A percentile compares a stretch with the other conserved stretches of the same genome.
Evolutionary conservation across 1,140 invertebrate genomes (phyloP).

Genomic region (Drosophila sucinea): DNA sequence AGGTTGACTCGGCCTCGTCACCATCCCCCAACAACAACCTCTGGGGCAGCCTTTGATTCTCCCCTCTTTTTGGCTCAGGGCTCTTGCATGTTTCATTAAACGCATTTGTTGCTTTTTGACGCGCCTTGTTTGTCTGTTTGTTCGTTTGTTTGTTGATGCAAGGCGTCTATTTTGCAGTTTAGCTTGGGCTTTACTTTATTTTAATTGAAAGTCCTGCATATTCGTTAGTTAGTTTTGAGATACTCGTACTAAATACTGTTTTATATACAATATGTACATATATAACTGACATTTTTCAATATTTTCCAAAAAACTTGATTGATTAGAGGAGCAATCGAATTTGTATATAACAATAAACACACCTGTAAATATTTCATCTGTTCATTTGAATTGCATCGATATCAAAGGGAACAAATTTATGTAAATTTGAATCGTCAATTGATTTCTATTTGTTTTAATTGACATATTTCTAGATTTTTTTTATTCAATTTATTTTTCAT

Average conservation of each 20-base stretch:
- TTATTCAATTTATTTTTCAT: no score
- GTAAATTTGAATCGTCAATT: no score
- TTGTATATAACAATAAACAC: background rate
- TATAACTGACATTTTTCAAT: slow-evolving; percentile 1
- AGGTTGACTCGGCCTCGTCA: slow-evolving; percentile 44
- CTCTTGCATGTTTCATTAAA: slow-evolving; percentile 75
- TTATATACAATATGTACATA: no score
- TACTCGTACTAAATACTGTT: background rate
- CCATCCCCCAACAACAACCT: background rate
- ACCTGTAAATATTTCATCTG: background rate
- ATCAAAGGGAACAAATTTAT: background rate
- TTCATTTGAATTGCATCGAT: slow-evolving; percentile 13
- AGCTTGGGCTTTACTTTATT: slow-evolving; percentile 41
- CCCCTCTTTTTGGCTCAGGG: slow-evolving; percentile 1
- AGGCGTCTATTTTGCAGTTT: slow-evolving; percentile 38
- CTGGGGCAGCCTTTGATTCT: slow-evolving; percentile 40
- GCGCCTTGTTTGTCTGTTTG: slow-evolving; percentile 46
- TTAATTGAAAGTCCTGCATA: slow-evolving; percentile 56
- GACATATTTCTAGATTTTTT: no score
- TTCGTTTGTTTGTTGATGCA: slow-evolving; percentile 43
- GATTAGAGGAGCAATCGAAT: slow-evolving; percentile 1
- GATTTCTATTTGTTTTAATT: no score
- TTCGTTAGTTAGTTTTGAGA: slow-evolving; percentile 34
- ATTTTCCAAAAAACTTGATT: slow-evolving; percentile 3
- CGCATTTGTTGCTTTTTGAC: slow-evolving; percentile 78